Conservation (phyloP, 2,888 invertebrate genomes). For the Heliconius erato region DNA sequence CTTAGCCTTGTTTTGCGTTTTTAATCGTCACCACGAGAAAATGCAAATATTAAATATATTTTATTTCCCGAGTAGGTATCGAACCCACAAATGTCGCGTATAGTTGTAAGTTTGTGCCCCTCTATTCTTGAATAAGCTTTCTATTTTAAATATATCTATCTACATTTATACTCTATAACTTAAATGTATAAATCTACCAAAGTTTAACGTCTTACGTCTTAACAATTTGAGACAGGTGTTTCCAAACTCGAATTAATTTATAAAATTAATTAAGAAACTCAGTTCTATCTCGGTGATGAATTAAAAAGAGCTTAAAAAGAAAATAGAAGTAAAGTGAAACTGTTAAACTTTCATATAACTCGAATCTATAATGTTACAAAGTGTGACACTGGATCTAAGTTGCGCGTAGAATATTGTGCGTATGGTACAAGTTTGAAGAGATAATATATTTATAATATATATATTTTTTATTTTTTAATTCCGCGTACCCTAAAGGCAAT, state of each 20-base stretch:
- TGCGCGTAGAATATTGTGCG: conserved; percentile 33
- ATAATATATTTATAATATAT: neutral
- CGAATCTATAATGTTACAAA: conserved; percentile 47
- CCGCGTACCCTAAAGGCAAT: no score
- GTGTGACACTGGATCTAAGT: conserved; percentile 47
- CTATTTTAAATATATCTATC: neutral
- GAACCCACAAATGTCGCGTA: no score
- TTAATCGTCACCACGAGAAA: no score
- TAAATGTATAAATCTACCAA: neutral
- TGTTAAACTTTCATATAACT: conserved; percentile 40
- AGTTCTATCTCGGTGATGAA: conserved; percentile 36
- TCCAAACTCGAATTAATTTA: conserved; percentile 43
- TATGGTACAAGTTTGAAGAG: conserved; percentile 6
- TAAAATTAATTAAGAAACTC: conserved; percentile 46
- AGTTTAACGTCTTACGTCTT: conserved; percentile 12
- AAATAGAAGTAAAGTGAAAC: conserved; percentile 44
- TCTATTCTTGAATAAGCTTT: neutral
- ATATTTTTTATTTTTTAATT: no score
- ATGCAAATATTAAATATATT: no score
- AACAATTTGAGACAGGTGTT: conserved; percentile 36
- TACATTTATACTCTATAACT: neutral
- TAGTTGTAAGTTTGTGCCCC: no score
- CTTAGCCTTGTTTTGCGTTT: no score
- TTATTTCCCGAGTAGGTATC: no score
- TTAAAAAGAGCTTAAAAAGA: conserved; percentile 47